Base-by-base conservation (phyloP, 2,888 invertebrate genomes). In the Eledona agricola region DNA sequence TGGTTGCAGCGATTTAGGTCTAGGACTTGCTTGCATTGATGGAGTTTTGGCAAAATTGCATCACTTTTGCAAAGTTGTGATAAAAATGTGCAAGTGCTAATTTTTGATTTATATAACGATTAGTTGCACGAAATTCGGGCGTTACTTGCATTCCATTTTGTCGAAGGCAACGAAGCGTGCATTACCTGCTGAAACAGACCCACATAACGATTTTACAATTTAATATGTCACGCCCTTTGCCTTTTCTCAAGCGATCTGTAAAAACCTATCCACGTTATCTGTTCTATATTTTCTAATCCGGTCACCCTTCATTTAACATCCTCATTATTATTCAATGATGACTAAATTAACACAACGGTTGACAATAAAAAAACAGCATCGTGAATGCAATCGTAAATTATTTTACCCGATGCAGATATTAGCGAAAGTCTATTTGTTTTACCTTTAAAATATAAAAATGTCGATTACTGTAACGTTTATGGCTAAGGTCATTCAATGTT, bases 401-500 rank as follows among this genome's bases (percentile, higher is more conserved):
- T 5, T 19, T 19, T 5, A 19, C 19, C 19, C 4, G 13, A 38
- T 7, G 7, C 29, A 50, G 45, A 29, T 46, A 46, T 52, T 35
- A 32, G 51, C 32, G 51, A 52, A 52, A 52, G 51, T 45, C 43
- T 31, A 20, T 31, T 23, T 45, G 45, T 52, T n/a, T n/a, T 52
- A 46, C 51, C 51, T 52, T 46, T 52, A 52, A 45, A 38, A 23
- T 32, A 35, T 32, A 46, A 52, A 37, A 45, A 42, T 31, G 7
- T 11, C 34, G 38, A 31, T 43, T 45, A 31, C 32, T 28, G 13
- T 51, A 32, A 31, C 37, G 28, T 38, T 25, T 52, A 38, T 35
- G 45, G 51, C 38, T 52, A 52, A 52, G 51, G 51, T 52, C 51
- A 37, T 47, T 47, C 25, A 2, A 20, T 19, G 26, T 26, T 46